Conservation (phyloP, 2,113 vertebrate genomes). For the Willisornis vidua region DNA sequence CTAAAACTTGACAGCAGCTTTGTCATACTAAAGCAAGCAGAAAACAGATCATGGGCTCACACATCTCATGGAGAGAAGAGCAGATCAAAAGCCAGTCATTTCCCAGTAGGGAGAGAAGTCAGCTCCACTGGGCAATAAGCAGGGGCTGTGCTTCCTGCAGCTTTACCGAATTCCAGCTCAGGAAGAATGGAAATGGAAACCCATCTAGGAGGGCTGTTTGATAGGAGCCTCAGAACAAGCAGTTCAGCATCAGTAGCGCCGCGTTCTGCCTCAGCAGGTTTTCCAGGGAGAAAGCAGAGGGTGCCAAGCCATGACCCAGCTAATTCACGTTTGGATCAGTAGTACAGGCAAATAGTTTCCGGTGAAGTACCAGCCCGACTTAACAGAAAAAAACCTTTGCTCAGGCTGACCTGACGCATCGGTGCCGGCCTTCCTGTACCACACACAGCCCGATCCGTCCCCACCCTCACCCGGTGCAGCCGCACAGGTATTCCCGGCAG, state of each 20-base stretch:
- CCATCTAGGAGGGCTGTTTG: background rate
- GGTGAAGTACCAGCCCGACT: background rate
- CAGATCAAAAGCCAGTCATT: background rate
- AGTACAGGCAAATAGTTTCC: background rate
- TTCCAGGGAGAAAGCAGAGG: background rate
- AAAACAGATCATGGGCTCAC: background rate
- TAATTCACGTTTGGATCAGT: background rate
- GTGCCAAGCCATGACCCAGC: background rate
- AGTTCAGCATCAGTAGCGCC: background rate
- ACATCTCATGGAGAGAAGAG: background rate
- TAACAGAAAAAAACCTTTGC: background rate
- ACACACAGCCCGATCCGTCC: background rate
- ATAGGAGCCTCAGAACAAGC: background rate
- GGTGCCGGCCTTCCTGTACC: background rate
- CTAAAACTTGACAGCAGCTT: constrained; percentile 33
- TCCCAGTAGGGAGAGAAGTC: background rate
- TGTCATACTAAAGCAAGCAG: constrained; percentile 19
- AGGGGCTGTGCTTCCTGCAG: background rate
- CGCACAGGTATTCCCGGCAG: background rate
- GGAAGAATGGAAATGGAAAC: background rate
- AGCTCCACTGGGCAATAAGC: background rate
- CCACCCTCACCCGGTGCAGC: background rate
- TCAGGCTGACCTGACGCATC: background rate
- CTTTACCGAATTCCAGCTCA: background rate
- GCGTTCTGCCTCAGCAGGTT: background rate